Evolutionary conservation across 1,140 invertebrate genomes (phyloP).

Genomic region (Gonioctena quinquepunctata): DNA sequence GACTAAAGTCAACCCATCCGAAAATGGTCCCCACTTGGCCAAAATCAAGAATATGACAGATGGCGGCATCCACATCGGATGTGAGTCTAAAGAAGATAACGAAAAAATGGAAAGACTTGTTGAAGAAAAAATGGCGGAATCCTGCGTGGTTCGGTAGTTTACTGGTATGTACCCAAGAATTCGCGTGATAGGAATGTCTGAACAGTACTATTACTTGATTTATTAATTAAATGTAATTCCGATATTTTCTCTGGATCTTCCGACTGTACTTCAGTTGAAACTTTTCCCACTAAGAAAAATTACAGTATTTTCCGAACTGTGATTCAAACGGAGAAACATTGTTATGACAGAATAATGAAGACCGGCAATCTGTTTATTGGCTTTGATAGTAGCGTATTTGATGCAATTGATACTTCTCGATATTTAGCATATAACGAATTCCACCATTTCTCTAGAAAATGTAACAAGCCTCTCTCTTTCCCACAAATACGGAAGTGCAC

Average conservation of each 20-base stretch:
- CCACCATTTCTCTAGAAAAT: neutral
- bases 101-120: neutral
- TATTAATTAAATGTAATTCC: constrained; percentile 3
- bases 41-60: neutral
- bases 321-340: neutral
- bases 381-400: neutral
- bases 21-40: neutral
- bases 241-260: neutral
- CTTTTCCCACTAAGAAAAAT: constrained; percentile 7
- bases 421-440: neutral
- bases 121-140: neutral
- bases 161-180: neutral
- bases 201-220: neutral
- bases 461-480: neutral
- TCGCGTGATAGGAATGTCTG: neutral
- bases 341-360: neutral
- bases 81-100: constrained; percentile 6
- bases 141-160: neutral
- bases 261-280: neutral
- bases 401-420: neutral
- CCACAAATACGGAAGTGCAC: neutral
- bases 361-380: neutral
- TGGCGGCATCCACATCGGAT: neutral
- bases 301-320: neutral
- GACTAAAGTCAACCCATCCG: neutral